phyloP scores from a whole-genome alignment of 2,797 vertebrate genomes.

The Sebastes hubbsi region DNA sequence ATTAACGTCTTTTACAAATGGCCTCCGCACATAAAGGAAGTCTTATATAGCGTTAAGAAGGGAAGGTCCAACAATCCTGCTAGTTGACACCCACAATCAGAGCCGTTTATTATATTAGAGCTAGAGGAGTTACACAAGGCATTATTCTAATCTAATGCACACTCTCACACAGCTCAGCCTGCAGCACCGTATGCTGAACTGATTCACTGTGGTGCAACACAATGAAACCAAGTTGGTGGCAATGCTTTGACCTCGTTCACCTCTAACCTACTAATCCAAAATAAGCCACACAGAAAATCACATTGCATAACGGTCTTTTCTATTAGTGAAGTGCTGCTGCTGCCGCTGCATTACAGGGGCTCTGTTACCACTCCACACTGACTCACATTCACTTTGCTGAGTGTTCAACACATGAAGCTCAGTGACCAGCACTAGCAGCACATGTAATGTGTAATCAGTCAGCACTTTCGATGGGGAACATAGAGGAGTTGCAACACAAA shows the following conservation, averaged over 20 bases:
- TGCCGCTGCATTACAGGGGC: neutral
- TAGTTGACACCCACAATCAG: neutral
- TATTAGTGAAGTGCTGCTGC: constrained; percentile 16
- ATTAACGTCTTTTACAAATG: constrained; percentile 9
- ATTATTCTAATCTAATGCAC: neutral
- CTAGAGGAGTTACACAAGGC: neutral
- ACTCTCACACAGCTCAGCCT: neutral
- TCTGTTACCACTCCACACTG: neutral
- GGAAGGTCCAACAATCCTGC: neutral
- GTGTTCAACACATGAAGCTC: neutral
- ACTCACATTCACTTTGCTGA: neutral
- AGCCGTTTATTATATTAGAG: neutral
- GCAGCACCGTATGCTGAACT: neutral
- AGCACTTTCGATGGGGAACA: constrained; percentile 4
- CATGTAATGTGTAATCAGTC: neutral
- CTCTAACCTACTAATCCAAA: constrained; percentile 46
- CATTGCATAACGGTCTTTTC: constrained; percentile 50
- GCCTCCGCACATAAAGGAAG: neutral
- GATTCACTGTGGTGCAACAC: constrained; percentile 26
- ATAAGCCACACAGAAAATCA: constrained; percentile 44
- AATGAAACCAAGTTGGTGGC: constrained; percentile 13
- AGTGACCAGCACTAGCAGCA: neutral
- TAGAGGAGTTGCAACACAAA: constrained; percentile 6
- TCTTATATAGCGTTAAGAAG: neutral
- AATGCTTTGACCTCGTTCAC: constrained; percentile 19